Evolutionary conservation across 2,888 invertebrate species (phyloP).

Genomic region (Drosophila anceps): DNA sequence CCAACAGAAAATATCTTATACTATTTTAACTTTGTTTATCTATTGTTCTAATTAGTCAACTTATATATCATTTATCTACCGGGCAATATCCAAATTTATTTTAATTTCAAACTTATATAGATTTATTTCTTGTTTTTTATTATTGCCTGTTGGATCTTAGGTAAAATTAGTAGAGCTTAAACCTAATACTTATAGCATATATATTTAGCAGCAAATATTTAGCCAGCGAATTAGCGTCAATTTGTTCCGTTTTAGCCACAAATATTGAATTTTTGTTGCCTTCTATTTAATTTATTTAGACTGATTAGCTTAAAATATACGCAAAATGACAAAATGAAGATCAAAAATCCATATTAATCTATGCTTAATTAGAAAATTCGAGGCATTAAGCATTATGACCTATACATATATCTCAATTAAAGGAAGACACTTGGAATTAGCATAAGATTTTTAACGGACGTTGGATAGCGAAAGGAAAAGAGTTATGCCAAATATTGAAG

Average conservation of each 20-base stretch:
- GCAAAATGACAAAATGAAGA: conserved; percentile 46
- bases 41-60: conserved; percentile 3
- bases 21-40: neutral
- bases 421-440: conserved; percentile 45
- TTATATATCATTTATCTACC: conserved; percentile 12
- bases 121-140: neutral
- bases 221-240: conserved; percentile 58
- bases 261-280: conserved; percentile 55
- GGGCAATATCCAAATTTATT: conserved; percentile 12
- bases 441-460: conserved; percentile 54
- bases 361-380: conserved; percentile 40
- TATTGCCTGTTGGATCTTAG: conserved; percentile 28
- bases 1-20: conserved; percentile 15
- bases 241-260: conserved; percentile 51
- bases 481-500: conserved; percentile 70
- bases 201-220: conserved; percentile 69
- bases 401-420: conserved; percentile 49
- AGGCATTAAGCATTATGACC: conserved; percentile 14
- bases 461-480: conserved; percentile 47
- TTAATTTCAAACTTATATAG: neutral
- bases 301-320: conserved; percentile 81
- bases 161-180: conserved; percentile 36
- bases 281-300: conserved; percentile 75
- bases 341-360: conserved; percentile 18
- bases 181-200: conserved; percentile 19